Conservation (phyloP, 2,888 invertebrate species). For the Rhagophthalmus giganteus region DNA sequence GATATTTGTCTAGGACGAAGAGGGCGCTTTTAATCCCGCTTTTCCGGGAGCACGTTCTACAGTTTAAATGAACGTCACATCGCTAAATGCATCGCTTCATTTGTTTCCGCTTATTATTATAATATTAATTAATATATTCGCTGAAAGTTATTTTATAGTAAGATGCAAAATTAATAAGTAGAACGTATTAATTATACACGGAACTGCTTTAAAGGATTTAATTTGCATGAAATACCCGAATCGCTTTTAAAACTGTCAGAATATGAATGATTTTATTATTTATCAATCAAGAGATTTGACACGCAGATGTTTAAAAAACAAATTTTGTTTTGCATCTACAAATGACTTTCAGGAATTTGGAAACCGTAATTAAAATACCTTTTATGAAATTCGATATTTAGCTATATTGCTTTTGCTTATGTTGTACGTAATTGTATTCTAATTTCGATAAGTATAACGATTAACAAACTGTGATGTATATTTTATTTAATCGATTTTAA, state of each 20-base stretch:
- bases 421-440: too few species aligned
- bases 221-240: neutral
- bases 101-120: too few species aligned
- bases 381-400: too few species aligned
- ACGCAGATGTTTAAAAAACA: neutral
- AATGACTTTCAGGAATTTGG: too few species aligned
- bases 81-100: constrained; percentile 2
- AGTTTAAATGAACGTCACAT: neutral
- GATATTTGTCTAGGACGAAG: constrained; percentile 23
- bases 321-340: neutral
- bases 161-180: too few species aligned
- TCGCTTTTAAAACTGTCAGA: neutral
- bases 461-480: too few species aligned
- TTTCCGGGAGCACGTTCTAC: constrained; percentile 5
- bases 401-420: too few species aligned
- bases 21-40: constrained; percentile 23
- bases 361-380: too few species aligned
- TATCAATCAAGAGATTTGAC: neutral
- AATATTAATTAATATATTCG: too few species aligned
- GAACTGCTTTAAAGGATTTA: neutral
- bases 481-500: too few species aligned
- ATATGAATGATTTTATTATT: neutral
- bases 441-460: too few species aligned
- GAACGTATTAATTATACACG: neutral
- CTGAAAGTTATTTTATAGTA: too few species aligned